Conservation (phyloP, 2,797 vertebrate species). For the Alfaro cultratus region DNA sequence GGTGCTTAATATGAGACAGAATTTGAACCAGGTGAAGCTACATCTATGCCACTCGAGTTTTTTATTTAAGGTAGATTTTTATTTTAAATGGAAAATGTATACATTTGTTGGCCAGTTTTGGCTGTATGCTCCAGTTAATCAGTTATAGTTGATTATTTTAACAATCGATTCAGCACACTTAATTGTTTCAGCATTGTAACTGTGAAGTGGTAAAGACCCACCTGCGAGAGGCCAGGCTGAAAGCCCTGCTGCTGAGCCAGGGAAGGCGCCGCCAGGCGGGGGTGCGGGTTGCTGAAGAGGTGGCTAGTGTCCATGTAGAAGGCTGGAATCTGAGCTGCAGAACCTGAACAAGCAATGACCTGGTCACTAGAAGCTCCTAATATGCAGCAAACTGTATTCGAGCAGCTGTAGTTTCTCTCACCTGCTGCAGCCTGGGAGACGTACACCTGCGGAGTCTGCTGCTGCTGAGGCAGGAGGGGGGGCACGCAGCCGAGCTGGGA, state of each 20-base stretch:
- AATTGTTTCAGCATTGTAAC: not conserved
- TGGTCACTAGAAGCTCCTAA: not conserved
- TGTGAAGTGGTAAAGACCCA: constrained; percentile 50
- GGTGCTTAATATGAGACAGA: too few relatives aligned
- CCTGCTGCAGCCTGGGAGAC: constrained; percentile 99
- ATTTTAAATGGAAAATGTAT: too few relatives aligned
- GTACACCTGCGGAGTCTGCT: constrained; percentile 96
- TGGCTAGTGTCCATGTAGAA: constrained; percentile 99
- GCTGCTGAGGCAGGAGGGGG: constrained; percentile 93
- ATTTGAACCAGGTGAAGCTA: too few relatives aligned
- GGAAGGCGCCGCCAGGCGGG: constrained; percentile 93
- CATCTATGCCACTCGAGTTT: too few relatives aligned
- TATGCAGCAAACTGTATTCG: not conserved
- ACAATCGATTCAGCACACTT: too few relatives aligned
- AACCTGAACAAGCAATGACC: constrained; percentile 62
- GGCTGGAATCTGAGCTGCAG: constrained; percentile 94
- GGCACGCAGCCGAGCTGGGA: constrained; percentile 96
- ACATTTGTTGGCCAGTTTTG: too few relatives aligned
- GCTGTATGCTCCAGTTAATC: not conserved
- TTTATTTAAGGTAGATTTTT: too few relatives aligned
- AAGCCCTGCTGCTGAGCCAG: constrained; percentile 96
- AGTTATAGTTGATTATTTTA: not conserved
- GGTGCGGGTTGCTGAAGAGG: constrained; percentile 93
- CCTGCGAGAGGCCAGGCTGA: constrained; percentile 97
- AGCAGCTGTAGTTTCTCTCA: constrained; percentile 57